A percentile compares a stretch with the other conserved stretches of the same genome.
Conservation (phyloP, 1,140 invertebrate genomes). For the Pseudomyrmex flavicornis region DNA sequence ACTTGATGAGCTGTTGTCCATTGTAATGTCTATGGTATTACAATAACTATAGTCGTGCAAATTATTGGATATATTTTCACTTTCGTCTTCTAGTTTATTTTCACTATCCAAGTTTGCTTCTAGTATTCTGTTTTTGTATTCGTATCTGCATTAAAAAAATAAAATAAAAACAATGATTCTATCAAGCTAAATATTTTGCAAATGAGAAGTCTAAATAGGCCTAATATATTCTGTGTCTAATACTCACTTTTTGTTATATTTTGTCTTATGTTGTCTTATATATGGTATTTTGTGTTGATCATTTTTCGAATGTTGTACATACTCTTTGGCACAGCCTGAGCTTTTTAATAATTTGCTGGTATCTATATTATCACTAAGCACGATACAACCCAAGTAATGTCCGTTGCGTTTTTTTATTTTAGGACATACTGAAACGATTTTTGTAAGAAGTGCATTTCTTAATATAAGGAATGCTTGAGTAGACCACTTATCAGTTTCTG, state of each 20-base stretch:
- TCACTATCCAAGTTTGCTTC: too few species aligned
- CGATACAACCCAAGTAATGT: slow-evolving; percentile 68
- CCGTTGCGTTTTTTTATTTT: slow-evolving; percentile 50
- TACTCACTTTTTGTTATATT: too few species aligned
- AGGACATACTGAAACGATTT: slow-evolving; percentile 60
- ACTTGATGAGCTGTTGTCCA: too few species aligned
- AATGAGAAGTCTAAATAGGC: background rate
- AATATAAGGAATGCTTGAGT: slow-evolving; percentile 54
- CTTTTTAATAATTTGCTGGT: slow-evolving; percentile 8
- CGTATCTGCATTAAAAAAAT: background rate
- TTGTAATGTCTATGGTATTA: too few species aligned
- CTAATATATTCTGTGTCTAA: too few species aligned
- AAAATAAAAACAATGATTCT: background rate
- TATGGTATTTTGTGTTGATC: background rate
- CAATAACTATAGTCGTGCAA: too few species aligned
- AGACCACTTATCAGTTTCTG: slow-evolving; percentile 67
- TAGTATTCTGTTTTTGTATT: too few species aligned
- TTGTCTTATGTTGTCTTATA: too few species aligned
- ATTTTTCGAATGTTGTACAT: background rate
- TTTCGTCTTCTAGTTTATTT: background rate
- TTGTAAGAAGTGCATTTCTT: slow-evolving; percentile 18
- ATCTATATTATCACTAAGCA: background rate
- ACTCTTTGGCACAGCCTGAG: background rate
- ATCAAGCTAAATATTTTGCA: background rate
- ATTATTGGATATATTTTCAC: background rate